Percentiles rank a stretch among this genome's conserved stretches.
phyloP scores from a whole-genome alignment of 2,113 vertebrate genomes.

The Hyperoodon ampullatus region DNA sequence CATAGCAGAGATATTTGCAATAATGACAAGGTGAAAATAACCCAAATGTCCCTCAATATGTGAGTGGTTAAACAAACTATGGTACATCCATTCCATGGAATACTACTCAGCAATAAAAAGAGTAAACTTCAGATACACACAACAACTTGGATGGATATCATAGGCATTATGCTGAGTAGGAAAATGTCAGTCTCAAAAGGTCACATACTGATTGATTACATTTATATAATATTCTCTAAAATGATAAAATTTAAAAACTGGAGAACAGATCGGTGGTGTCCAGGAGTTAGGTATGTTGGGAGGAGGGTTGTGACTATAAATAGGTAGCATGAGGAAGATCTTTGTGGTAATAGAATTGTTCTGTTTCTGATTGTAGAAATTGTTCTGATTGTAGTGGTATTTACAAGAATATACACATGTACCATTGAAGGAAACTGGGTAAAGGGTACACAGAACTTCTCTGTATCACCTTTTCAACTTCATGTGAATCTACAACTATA shows the following conservation, averaged over 20 bases:
- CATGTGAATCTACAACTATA: not conserved
- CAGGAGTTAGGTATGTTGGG: not conserved
- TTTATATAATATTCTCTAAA: conserved; percentile 37
- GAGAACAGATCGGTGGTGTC: not conserved
- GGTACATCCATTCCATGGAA: not conserved
- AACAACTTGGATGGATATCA: not conserved
- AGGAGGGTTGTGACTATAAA: not conserved
- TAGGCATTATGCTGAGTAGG: not conserved
- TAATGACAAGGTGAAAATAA: not conserved
- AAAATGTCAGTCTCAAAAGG: not conserved
- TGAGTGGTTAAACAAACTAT: not conserved
- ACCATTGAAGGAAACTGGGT: not conserved
- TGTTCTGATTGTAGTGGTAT: not conserved
- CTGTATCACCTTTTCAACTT: conserved; percentile 16
- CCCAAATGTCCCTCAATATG: not conserved
- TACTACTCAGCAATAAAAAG: not conserved
- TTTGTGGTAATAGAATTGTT: not conserved
- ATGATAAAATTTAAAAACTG: conserved; percentile 7
- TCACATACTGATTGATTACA: not conserved
- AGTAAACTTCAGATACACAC: not conserved
- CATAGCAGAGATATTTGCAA: conserved; percentile 3
- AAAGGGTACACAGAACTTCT: not conserved
- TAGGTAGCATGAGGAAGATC: not conserved
- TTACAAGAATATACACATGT: not conserved
- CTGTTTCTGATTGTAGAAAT: not conserved